phyloP scores from a whole-genome alignment of 1,140 invertebrate species.

The Muscidifurax raptorellus region DNA sequence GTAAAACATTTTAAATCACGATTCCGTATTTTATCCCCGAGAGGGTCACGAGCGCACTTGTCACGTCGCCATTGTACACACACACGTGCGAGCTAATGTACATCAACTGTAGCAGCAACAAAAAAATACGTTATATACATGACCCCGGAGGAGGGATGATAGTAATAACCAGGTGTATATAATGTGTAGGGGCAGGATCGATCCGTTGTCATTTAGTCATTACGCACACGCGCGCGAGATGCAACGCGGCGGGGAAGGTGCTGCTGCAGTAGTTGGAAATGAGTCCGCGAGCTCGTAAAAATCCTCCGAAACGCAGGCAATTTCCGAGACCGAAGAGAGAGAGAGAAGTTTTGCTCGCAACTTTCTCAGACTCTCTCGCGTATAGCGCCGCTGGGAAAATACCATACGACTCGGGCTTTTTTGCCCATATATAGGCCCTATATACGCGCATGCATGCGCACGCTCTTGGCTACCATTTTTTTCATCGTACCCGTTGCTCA shows the following conservation, averaged over 20 bases:
- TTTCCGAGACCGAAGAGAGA: too few relatives aligned
- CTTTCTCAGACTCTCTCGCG: conserved; percentile 45
- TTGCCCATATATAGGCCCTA: not conserved
- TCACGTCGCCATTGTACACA: conserved; percentile 14
- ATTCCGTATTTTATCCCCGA: not conserved
- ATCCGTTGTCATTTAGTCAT: not conserved
- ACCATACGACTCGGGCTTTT: conserved; percentile 20
- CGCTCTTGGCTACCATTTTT: not conserved
- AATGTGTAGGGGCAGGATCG: not conserved
- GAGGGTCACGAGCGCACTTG: conserved; percentile 25
- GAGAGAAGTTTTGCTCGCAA: conserved; percentile 20
- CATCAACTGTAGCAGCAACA: not conserved
- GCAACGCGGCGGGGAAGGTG: not conserved
- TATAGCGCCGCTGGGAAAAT: conserved; percentile 44
- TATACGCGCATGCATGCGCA: conserved; percentile 3
- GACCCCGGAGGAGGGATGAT: not conserved
- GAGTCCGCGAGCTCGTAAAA: conserved; percentile 49
- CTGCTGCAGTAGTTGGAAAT: conserved; percentile 31
- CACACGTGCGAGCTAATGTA: too few relatives aligned
- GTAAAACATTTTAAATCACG: conserved; percentile 23
- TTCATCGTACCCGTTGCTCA: not conserved
- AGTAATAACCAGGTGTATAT: conserved; percentile 8
- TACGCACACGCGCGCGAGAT: not conserved
- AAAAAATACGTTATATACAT: not conserved
- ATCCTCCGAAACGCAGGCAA: conserved; percentile 46